Evolutionary conservation across 2,797 vertebrate species (phyloP).

Genomic region (Oreochromis mossambicus): DNA sequence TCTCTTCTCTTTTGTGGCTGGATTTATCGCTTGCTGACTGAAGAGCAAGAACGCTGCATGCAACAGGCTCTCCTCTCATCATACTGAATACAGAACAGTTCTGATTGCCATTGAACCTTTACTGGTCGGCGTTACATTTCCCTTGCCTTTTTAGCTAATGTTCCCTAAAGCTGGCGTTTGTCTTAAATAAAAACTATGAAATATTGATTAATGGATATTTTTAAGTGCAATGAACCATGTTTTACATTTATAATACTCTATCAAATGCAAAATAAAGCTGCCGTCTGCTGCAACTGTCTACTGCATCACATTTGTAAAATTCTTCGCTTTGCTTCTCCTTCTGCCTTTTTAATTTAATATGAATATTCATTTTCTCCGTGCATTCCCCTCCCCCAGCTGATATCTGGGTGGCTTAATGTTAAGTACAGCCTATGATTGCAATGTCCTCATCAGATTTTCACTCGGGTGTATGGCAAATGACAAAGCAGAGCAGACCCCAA

Average conservation of each 20-base stretch:
- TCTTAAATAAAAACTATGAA: neutral
- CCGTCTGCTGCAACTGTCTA: neutral
- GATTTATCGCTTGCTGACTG: neutral
- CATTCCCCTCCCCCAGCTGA: conserved; percentile 54
- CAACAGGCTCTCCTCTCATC: conserved; percentile 72
- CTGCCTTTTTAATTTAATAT: conserved; percentile 25
- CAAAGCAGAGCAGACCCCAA: conserved; percentile 15
- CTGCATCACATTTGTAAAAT: neutral
- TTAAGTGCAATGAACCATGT: neutral
- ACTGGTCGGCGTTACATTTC: neutral
- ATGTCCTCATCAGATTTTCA: conserved; percentile 31
- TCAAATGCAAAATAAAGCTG: neutral
- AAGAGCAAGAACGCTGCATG: conserved; percentile 39
- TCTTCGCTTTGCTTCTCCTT: neutral
- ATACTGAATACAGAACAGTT: conserved; percentile 23
- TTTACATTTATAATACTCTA: neutral
- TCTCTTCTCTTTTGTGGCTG: neutral
- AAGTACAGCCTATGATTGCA: conserved; percentile 49
- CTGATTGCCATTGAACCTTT: neutral
- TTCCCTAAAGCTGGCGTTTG: neutral
- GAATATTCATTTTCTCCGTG: conserved; percentile 21
- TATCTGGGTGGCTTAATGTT: conserved; percentile 50
- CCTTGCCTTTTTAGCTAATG: neutral
- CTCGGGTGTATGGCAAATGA: neutral
- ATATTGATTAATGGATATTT: fast-evolving